Evolutionary conservation across 2,888 invertebrate genomes (phyloP), one percentile per base, ranked within the genome.

Genomic region (Ormyrus pomaceus): DNA sequence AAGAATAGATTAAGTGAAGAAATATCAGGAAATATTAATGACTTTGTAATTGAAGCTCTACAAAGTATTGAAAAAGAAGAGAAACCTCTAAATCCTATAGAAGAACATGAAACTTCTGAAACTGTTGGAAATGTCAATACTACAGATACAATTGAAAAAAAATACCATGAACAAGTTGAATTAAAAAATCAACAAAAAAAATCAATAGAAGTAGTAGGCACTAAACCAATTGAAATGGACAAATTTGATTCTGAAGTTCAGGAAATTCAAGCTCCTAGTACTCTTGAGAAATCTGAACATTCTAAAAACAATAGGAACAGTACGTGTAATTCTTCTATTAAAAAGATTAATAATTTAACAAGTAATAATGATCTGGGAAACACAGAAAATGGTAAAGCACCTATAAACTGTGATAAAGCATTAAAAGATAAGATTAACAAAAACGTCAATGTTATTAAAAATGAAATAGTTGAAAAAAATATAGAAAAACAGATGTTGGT

Each of bases 21-120:
- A 83, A 58, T 69, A 79, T 13, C 69, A 80, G 78, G n/a, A 48
- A 61, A n/a, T 50, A 11, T 80, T 46, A n/a, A 80, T 53, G 53
- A 82, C 61, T 79, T 74, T 76, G 75, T 74, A 56, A 6, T 62
- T 50, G 59, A 84, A 81, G 19, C n/a, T 34, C 9, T 77, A 8
- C 62, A 58, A 61, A 80, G 8, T 76, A 77, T 81, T 0, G 55
- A 45, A 55, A 66, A 19, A 6, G 55, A 74, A 66, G 46, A 73
- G 65, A 58, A 58, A 58, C 19, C 55, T 68, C 59, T 8, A 13
- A 62, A 62, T 34, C n/a, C 62, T 13, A 55, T 11, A 55, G 1
- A 4, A 6, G 61, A 65, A 66, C 59, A 46, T 68, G 46, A 2
- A 65, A 66, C 3, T 51, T 8, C 6, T 64, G 5, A 10, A 34